These are phyloP conservation scores for Plumapathes pennacea DNA, from an alignment of 92 coral and sea anemone genomes.

Conservation along the genomic window DNA sequence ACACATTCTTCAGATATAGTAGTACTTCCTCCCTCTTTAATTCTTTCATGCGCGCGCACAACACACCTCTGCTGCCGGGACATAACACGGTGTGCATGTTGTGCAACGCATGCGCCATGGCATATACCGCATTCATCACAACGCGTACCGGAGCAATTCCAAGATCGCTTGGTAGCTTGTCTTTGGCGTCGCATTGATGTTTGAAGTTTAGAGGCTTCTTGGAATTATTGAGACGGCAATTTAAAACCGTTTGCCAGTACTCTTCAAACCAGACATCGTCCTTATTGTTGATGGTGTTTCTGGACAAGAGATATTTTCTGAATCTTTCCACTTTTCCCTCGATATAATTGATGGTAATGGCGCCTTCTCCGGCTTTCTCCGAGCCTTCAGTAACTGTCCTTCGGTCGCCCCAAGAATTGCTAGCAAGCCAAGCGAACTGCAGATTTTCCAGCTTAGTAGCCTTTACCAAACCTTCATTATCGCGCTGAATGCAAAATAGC, in stretches of 20 bases:
- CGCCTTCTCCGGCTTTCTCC: conserved; percentile 84
- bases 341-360: conserved; percentile 77
- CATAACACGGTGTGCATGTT: conserved; percentile 71
- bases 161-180: conserved; percentile 35
- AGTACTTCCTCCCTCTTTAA: conserved; percentile 58
- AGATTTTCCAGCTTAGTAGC: conserved; percentile 61
- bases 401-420: conserved; percentile 95
- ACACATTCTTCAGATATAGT: conserved; percentile 59
- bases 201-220: conserved; percentile 29
- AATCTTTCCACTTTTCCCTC: conserved; percentile 79
- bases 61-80: conserved; percentile 15
- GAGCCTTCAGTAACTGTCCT: conserved; percentile 76
- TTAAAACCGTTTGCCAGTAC: conserved; percentile 69
- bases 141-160: conserved; percentile 88
- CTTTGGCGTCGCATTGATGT: conserved; percentile 34
- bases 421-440: conserved; percentile 78
- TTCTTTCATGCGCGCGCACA: conserved; percentile 57
- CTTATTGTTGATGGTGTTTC: conserved; percentile 37
- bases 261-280: conserved; percentile 85
- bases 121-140: conserved; percentile 85
- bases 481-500: conserved; percentile 88
- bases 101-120: conserved; percentile 80
- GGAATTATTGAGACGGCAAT: conserved; percentile 57
- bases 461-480: conserved; percentile 73
- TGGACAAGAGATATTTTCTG: conserved; percentile 40